Percentiles rank a stretch among this genome's conserved stretches.
Evolutionary conservation across 2,113 vertebrate species (phyloP).

Genomic region (Xenopus borealis): DNA sequence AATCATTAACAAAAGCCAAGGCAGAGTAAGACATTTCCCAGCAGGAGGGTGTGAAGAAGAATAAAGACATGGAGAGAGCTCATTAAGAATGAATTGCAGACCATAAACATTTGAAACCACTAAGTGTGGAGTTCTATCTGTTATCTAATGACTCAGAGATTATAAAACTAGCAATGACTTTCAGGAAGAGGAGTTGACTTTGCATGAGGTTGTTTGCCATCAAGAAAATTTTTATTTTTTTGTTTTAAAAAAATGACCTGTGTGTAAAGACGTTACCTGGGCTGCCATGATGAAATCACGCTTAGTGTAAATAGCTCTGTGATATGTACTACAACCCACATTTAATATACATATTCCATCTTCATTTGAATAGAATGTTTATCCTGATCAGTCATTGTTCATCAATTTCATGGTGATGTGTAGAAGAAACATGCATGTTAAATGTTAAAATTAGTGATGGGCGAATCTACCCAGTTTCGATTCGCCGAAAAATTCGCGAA

Average conservation of each 20-base stretch:
- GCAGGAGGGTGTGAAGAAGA: slow-evolving; percentile 76
- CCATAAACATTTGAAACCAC: slow-evolving; percentile 84
- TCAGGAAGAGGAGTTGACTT: slow-evolving; percentile 76
- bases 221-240: slow-evolving; percentile 52
- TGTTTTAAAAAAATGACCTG: slow-evolving; percentile 24
- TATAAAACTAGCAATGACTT: slow-evolving; percentile 80
- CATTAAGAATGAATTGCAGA: slow-evolving; percentile 87
- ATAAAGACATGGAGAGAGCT: slow-evolving; percentile 82
- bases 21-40: slow-evolving; percentile 80
- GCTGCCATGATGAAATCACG: too few species aligned
- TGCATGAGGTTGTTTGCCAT: slow-evolving; percentile 73
- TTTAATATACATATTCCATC: too few species aligned
- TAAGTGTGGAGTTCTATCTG: slow-evolving; percentile 83
- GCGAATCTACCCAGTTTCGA: too few species aligned
- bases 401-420: too few species aligned
- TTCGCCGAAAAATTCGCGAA: too few species aligned
- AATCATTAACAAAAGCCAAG: slow-evolving; percentile 80
- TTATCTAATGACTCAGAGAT: slow-evolving; percentile 86
- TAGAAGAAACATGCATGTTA: too few species aligned
- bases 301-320: too few species aligned
- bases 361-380: too few species aligned
- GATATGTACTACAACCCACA: too few species aligned
- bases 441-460: too few species aligned
- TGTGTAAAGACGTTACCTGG: neutral
- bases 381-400: too few species aligned